Evolutionary conservation across 92 coral and sea anemone genomes (phyloP).

Genomic region (Epizoanthus scotinus): DNA sequence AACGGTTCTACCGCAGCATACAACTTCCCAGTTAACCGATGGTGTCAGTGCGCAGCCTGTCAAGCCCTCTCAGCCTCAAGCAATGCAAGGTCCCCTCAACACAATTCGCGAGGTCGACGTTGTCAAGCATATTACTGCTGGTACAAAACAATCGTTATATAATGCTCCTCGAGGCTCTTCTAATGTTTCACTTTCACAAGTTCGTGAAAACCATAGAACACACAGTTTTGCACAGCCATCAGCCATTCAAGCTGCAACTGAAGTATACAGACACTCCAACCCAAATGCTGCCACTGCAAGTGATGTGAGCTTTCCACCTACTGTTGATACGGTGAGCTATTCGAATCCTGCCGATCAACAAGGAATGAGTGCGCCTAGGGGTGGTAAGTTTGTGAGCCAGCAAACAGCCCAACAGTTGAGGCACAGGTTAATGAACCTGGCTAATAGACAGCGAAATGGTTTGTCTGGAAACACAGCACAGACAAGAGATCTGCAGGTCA

Average conservation of each 20-base stretch:
- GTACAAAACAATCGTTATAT: background rate
- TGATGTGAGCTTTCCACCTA: too few relatives aligned
- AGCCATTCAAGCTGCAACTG: background rate
- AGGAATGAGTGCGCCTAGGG: slow-evolving; percentile 19
- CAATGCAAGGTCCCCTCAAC: slow-evolving; percentile 3
- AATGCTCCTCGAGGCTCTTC: background rate
- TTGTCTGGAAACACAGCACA: background rate
- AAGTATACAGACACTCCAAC: background rate
- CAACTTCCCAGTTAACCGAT: slow-evolving; percentile 2
- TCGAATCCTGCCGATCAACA: background rate
- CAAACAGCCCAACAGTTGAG: slow-evolving; percentile 64
- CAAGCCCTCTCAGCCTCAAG: background rate
- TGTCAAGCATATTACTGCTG: background rate
- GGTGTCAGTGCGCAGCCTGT: background rate
- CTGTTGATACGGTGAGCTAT: background rate
- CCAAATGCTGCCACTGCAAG: background rate
- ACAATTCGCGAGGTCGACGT: background rate
- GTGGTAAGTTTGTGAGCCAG: slow-evolving; percentile 42
- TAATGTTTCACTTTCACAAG: background rate
- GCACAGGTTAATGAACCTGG: slow-evolving; percentile 69
- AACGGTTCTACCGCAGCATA: background rate
- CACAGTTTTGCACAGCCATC: background rate
- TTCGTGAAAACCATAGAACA: background rate
- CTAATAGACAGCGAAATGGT: slow-evolving; percentile 61
- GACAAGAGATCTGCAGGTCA: background rate